A percentile compares a stretch with the other conserved stretches of the same genome.
Conservation (phyloP, 1,140 invertebrate genomes). For the Plectrocnemia conspersa region DNA sequence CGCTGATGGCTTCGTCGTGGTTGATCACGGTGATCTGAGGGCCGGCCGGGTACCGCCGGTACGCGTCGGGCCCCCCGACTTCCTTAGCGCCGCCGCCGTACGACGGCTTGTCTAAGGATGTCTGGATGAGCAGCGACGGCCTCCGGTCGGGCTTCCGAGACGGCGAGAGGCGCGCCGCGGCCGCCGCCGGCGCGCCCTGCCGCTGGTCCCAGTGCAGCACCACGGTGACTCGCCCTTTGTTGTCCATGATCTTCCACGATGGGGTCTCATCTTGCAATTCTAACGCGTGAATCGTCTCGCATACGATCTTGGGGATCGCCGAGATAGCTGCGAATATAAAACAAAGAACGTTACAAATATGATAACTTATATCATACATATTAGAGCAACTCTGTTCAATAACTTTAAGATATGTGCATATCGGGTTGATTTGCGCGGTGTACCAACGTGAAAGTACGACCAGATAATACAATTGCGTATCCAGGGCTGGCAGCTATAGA, state of each 20-base stretch:
- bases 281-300: conserved; percentile 90
- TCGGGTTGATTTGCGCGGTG: too few species aligned
- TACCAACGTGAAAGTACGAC: too few species aligned
- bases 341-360: conserved; percentile 2
- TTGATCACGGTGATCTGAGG: conserved; percentile 88
- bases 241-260: conserved; percentile 96
- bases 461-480: too few species aligned
- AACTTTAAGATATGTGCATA: too few species aligned
- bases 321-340: conserved; percentile 72
- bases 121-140: conserved; percentile 70
- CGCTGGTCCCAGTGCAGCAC: conserved; percentile 89
- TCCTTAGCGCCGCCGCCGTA: conserved; percentile 37
- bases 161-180: conserved; percentile 56
- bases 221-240: conserved; percentile 89
- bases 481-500: too few species aligned
- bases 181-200: conserved; percentile 53
- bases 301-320: conserved; percentile 92
- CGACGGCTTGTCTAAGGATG: conserved; percentile 65
- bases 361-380: too few species aligned
- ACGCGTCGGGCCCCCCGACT: conserved; percentile 45
- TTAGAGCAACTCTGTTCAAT: too few species aligned
- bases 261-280: conserved; percentile 91
- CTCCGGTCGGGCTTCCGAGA: conserved; percentile 56
- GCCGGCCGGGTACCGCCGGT: conserved; percentile 54
- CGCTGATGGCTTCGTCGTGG: conserved; percentile 66